Evolutionary conservation across 2,113 vertebrate genomes (phyloP), one percentile per base, ranked within the genome.

Genomic region (Trachemys scripta): DNA sequence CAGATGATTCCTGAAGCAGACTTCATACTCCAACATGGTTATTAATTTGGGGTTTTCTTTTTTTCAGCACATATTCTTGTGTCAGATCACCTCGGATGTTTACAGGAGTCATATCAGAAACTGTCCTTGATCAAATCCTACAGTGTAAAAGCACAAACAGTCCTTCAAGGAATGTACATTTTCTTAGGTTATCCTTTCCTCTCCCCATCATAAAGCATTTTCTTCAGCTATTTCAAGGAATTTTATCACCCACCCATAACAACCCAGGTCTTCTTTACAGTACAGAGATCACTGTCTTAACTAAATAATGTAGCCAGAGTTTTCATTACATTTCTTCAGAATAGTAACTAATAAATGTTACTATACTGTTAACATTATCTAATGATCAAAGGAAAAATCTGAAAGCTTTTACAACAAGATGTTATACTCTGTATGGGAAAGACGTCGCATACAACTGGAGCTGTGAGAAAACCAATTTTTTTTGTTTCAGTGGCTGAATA

Each of bases 201-300:
- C 65, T 69, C 8, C n/a, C 19, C n/a, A 72, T 72, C 35, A 7
- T 31, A 79, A 56, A 17, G 11, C 16, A 56, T 1, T 29, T 82
- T 35, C 17, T 62, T 83, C 56, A 29, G 38, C 25, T 82, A 29
- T 82, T 54, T 82, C 16, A 19, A 4, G 8, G 19, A 75, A 1
- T 80, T 29, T 17, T 57, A 65, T 42, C 12, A 80, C 76, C n/a
- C 65, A 38, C 9, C 8, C 65, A 22, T 72, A 72, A 72, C n/a
- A 38, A 38, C n/a, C n/a, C n/a, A 72, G 85, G 4, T 20, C 25
- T 4, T 79, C 2, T 65, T 54, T 45, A 49, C 3, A 31, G 5
- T n/a, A 13, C 14, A 80, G 82, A 38, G n/a, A 62, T 4, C 4
- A 24, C 0, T 49, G n/a, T n/a, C 10, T 25, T 0, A 35, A 10